Conservation (phyloP, 2,797 vertebrate genomes). For the Hippocampus kuda region DNA sequence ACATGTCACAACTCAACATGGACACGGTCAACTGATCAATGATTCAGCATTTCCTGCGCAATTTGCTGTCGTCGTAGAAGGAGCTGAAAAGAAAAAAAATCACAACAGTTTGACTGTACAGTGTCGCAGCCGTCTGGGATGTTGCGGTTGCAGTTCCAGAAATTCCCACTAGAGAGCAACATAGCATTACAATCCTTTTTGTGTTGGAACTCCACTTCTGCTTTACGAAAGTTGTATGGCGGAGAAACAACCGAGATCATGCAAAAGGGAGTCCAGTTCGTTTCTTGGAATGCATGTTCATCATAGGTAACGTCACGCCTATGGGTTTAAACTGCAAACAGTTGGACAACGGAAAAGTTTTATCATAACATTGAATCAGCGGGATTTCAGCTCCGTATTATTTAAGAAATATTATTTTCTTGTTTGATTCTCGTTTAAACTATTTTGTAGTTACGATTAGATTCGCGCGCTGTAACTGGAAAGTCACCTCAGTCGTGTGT, state of each 20-base stretch:
- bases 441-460: background rate
- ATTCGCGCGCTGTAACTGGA: background rate
- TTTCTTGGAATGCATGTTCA: background rate
- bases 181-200: conserved; percentile 5
- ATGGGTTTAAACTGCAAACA: background rate
- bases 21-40: background rate
- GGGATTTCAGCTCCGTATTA: background rate
- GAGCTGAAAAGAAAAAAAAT: too few relatives aligned
- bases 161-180: conserved; percentile 51
- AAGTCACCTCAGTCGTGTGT: background rate
- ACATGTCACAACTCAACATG: background rate
- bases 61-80: background rate
- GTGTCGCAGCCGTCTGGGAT: too few relatives aligned
- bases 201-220: background rate
- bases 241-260: background rate
- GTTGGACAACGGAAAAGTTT: background rate
- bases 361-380: background rate
- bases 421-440: background rate
- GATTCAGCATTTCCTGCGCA: background rate
- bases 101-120: too few relatives aligned
- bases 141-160: conserved; percentile 12
- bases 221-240: background rate
- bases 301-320: background rate
- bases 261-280: background rate
- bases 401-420: background rate